These are phyloP conservation scores for Tyto alba DNA, from an alignment of 2,113 vertebrate genomes.

Conservation along the genomic window DNA sequence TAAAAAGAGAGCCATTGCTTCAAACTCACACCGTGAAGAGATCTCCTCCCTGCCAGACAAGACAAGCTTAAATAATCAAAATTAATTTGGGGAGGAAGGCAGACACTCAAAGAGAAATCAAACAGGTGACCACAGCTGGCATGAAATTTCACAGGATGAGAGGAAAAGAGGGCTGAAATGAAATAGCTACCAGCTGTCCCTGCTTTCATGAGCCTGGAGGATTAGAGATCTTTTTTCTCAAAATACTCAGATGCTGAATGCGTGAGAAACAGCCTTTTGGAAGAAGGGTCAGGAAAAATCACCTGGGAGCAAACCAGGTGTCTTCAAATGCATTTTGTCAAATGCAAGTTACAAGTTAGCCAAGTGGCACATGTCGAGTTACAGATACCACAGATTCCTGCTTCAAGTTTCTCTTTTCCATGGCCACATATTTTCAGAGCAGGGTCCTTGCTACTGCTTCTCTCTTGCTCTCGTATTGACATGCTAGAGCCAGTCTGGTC, in stretches of 20 bases:
- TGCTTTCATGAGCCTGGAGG: background rate
- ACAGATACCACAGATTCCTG: background rate
- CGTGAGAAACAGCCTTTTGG: background rate
- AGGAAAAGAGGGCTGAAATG: slow-evolving; percentile 3
- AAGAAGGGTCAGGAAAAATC: background rate
- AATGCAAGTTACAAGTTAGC: background rate
- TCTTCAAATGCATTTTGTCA: background rate
- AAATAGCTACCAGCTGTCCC: background rate
- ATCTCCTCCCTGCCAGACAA: slow-evolving; percentile 8
- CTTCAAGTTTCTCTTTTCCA: background rate
- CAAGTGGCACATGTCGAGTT: background rate
- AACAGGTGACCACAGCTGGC: slow-evolving; percentile 72
- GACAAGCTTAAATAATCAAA: slow-evolving; percentile 67
- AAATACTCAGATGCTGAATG: background rate
- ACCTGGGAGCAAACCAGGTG: background rate
- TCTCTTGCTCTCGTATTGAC: background rate
- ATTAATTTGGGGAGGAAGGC: slow-evolving; percentile 71
- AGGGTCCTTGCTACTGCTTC: background rate
- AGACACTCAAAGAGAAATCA: slow-evolving; percentile 53
- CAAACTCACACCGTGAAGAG: background rate
- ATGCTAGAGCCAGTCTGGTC: background rate
- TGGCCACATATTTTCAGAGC: background rate
- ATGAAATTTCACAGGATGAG: slow-evolving; percentile 13
- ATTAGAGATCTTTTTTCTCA: background rate
- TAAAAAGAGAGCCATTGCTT: background rate